phyloP scores from a whole-genome alignment of 35 echinoderm and acorn worm genomes.

The Apostichopus japonicus region DNA sequence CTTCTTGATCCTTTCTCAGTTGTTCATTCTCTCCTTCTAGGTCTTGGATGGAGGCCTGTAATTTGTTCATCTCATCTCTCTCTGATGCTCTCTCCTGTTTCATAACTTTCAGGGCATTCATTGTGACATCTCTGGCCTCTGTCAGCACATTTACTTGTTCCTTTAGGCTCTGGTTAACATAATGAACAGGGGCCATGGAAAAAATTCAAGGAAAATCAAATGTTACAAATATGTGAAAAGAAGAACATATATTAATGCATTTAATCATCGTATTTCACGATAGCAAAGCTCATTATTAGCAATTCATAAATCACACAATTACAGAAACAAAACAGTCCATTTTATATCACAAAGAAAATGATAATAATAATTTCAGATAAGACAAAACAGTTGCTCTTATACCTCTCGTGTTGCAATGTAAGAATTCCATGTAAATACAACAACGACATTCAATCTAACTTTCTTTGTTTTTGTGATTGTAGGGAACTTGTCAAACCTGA shows the following conservation, averaged over 20 bases:
- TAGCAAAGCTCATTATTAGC: no score
- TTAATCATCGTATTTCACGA: no score
- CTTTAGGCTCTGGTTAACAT: conserved; percentile 62
- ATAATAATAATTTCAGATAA: no score
- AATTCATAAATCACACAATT: no score
- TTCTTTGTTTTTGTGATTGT: no score
- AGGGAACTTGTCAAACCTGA: no score
- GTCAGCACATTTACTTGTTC: conserved; percentile 81
- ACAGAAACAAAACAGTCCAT: no score
- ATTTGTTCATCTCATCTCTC: conserved; percentile 12
- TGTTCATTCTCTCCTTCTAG: conserved; percentile 27
- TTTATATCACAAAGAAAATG: no score
- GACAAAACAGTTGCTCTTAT: no score
- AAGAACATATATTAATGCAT: neutral
- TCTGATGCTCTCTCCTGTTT: conserved; percentile 62
- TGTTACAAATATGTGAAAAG: neutral
- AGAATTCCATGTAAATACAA: no score
- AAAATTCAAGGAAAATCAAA: neutral
- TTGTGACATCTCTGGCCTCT: conserved; percentile 82
- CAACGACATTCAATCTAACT: no score
- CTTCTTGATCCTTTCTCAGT: neutral
- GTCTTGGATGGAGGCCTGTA: neutral
- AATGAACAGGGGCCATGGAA: neutral
- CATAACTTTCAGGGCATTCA: conserved; percentile 72
- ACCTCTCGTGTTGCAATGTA: no score